phyloP scores from a whole-genome alignment of 2,888 invertebrate species.

The Chalcosyrphus nemorum region DNA sequence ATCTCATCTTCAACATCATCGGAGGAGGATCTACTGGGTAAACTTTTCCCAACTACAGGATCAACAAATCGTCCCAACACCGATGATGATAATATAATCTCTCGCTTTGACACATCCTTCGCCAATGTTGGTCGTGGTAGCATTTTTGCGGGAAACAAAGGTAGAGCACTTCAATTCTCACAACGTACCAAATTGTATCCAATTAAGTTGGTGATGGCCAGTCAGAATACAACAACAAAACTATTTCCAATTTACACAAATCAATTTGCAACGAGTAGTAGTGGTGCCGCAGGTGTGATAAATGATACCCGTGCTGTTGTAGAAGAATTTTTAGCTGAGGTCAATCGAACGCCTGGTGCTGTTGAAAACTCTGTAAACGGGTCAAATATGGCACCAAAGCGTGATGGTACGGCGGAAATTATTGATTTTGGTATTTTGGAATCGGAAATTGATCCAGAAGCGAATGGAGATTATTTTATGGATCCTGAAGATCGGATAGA shows the following conservation, averaged over 20 bases:
- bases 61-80: constrained; percentile 16
- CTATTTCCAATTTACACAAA: constrained; percentile 56
- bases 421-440: constrained; percentile 68
- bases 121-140: constrained; percentile 62
- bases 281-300: not conserved
- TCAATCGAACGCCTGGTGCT: constrained; percentile 40
- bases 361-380: constrained; percentile 23
- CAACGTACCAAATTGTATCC: constrained; percentile 65
- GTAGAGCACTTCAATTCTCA: constrained; percentile 59
- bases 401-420: constrained; percentile 50
- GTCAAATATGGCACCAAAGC: constrained; percentile 20
- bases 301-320: constrained; percentile 23
- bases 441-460: constrained; percentile 58
- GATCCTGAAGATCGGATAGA: constrained; percentile 54
- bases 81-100: constrained; percentile 62
- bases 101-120: constrained; percentile 53
- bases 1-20: constrained; percentile 29
- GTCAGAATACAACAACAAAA: constrained; percentile 60
- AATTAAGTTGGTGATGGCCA: constrained; percentile 61
- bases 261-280: constrained; percentile 17
- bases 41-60: constrained; percentile 23
- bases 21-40: constrained; percentile 39
- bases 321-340: constrained; percentile 36
- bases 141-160: constrained; percentile 62
- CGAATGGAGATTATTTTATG: constrained; percentile 51